Percentiles rank a stretch among this genome's conserved stretches.
These are phyloP conservation scores for Caenorhabditis angaria DNA, from an alignment of 2,888 invertebrate species.

Conservation along the genomic window DNA sequence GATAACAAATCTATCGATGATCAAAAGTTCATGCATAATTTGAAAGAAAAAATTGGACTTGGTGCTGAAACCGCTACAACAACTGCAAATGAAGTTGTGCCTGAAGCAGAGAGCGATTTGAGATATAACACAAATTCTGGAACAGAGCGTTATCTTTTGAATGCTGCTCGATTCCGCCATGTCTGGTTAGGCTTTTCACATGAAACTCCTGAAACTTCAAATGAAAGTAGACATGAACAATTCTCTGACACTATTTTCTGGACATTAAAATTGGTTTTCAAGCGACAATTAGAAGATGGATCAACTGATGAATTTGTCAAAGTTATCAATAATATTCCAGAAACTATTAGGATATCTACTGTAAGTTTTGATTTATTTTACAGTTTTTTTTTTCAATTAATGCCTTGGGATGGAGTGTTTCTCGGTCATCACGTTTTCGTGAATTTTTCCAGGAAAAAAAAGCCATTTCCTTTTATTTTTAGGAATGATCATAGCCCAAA, in stretches of 20 bases:
- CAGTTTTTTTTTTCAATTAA: no score
- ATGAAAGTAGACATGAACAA: conserved; percentile 61
- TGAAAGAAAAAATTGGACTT: conserved; percentile 38
- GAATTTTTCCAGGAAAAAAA: no score
- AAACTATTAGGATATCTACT: conserved; percentile 63
- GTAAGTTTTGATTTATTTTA: conserved; percentile 30
- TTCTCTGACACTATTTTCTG: conserved; percentile 70
- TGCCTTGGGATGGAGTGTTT: conserved; percentile 49
- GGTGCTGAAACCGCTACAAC: conserved; percentile 16
- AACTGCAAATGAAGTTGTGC: conserved; percentile 3
- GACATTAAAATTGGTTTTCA: conserved; percentile 61
- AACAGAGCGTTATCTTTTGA: conserved; percentile 40
- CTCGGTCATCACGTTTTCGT: no score
- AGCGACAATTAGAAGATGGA: conserved; percentile 34
- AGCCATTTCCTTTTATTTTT: no score
- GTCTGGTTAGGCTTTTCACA: conserved; percentile 47
- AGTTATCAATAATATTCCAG: conserved; percentile 64
- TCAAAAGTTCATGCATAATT: conserved; percentile 50
- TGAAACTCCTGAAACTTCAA: conserved; percentile 8
- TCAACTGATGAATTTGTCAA: conserved; percentile 44
- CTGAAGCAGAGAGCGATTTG: conserved; percentile 17
- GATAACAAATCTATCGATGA: conserved; percentile 50
- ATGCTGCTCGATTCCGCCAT: conserved; percentile 44
- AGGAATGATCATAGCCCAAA: no score
- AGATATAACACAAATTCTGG: conserved; percentile 28